Percentiles rank a stretch among this genome's conserved stretches.
Evolutionary conservation across 37 sponge, comb jelly and placozoan genomes (phyloP).

Genomic region (Oopsacas minuta): DNA sequence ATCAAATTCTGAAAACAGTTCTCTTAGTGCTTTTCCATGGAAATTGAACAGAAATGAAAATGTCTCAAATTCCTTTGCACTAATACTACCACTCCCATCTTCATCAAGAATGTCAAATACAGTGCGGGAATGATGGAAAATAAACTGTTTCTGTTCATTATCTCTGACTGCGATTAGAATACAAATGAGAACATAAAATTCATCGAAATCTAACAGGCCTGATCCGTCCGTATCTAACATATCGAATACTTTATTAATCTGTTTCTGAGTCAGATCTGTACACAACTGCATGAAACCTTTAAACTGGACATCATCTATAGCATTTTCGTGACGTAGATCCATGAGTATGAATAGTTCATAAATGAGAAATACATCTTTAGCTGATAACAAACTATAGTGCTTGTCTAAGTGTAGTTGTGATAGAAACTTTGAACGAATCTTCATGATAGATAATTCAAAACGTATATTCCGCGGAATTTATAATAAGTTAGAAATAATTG

Average conservation of each 20-base stretch:
- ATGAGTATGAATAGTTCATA: constrained; percentile 52
- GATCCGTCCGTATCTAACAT: constrained; percentile 76
- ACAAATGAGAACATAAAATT: constrained; percentile 76
- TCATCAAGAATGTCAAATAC: constrained; percentile 81
- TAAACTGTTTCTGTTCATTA: constrained; percentile 74
- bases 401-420: constrained; percentile 53
- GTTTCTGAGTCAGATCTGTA: constrained; percentile 56
- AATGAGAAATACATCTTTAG: constrained; percentile 38
- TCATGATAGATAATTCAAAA: constrained; percentile 35
- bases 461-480: too few relatives aligned
- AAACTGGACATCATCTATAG: constrained; percentile 82
- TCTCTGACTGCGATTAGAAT: constrained; percentile 74
- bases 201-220: constrained; percentile 70
- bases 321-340: constrained; percentile 63
- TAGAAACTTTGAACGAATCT: constrained; percentile 39
- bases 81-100: constrained; percentile 63
- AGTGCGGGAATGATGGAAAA: constrained; percentile 68
- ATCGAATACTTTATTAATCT: constrained; percentile 72
- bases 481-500: too few relatives aligned
- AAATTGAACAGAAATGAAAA: constrained; percentile 85
- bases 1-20: constrained; percentile 80
- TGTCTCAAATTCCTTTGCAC: constrained; percentile 65
- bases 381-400: constrained; percentile 60
- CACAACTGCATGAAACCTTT: constrained; percentile 54
- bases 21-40: constrained; percentile 41